phyloP scores from a whole-genome alignment of 37 sponge, comb jelly and placozoan species.

The Aplysina aerophoba region DNA sequence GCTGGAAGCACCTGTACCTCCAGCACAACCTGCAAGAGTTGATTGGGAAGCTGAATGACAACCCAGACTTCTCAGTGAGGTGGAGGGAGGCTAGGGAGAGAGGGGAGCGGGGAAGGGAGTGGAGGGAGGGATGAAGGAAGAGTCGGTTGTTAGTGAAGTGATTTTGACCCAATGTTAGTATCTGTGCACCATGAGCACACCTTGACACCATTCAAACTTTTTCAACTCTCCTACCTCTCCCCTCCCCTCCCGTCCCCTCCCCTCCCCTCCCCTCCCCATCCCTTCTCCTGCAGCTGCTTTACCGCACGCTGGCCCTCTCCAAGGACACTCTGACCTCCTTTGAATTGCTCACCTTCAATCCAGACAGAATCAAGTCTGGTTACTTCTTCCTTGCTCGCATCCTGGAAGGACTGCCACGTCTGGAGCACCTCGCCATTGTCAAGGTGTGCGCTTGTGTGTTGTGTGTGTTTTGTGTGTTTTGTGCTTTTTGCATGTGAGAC shows the following conservation, averaged over 20 bases:
- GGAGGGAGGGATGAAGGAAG: too few relatives aligned
- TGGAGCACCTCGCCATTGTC: slow-evolving; percentile 62
- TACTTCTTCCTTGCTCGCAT: slow-evolving; percentile 63
- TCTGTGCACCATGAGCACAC: too few relatives aligned
- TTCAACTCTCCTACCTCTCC: too few relatives aligned
- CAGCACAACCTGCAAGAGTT: slow-evolving; percentile 75
- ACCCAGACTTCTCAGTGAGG: slow-evolving; percentile 57
- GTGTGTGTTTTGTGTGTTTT: too few relatives aligned
- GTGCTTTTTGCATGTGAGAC: too few relatives aligned
- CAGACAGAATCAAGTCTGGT: slow-evolving; percentile 65
- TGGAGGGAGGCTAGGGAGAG: too few relatives aligned
- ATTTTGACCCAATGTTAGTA: too few relatives aligned
- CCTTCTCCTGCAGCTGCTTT: slow-evolving; percentile 50
- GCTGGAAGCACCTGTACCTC: slow-evolving; percentile 72
- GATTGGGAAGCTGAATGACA: slow-evolving; percentile 67
- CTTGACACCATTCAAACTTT: too few relatives aligned
- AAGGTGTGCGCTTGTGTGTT: slow-evolving; percentile 33
- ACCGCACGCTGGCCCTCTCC: slow-evolving; percentile 49
- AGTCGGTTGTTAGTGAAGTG: too few relatives aligned
- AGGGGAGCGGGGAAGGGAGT: too few relatives aligned
- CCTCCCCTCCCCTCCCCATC: too few relatives aligned
- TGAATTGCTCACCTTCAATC: slow-evolving; percentile 57
- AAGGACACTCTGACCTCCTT: slow-evolving; percentile 48
- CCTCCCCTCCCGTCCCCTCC: too few relatives aligned
- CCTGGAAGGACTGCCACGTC: slow-evolving; percentile 46